Evolutionary conservation across 2,888 invertebrate species (phyloP), one percentile per base, ranked within the genome.

Genomic region (Bombylius discolor): DNA sequence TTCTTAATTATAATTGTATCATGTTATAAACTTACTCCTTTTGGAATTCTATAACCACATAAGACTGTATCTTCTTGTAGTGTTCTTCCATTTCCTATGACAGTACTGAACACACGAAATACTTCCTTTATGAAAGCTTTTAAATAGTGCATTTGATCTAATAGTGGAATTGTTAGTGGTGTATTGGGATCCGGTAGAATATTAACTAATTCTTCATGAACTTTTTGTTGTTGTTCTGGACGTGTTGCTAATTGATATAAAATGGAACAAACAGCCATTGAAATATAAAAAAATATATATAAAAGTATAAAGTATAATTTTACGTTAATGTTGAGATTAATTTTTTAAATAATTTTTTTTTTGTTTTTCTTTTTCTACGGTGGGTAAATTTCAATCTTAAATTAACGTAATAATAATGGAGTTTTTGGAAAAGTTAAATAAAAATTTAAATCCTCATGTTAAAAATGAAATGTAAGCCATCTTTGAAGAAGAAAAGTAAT

Each of bases 61-160:
- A 91, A 87, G 0, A 88, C 79, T 52, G 83, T 84, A 63, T 91
- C 89, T 64, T 84, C 81, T 71, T 88, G 87, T 52, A 89, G 72
- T 0, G 89, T 89, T 65, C 90, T 79, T 34, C 90, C 90, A 65
- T 90, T 90, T 4, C 90, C 90, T 63, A 90, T 90, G 0, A 90
- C 90, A 0, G 90, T 89, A 47, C 89, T 89, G 72, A 89, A 89
- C 75, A 88, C 83, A 69, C 89, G 81, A 66, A 89, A 85, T 0
- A 89, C 89, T 78, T 93, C 93, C 66, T 87, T 87, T 57, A 93
- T 85, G 64, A 91, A 92, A 1, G 90, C 89, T 73, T 87, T 89
- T 42, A 89, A 79, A 65, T 88, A 90, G 56, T 84, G 80, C 74
- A 91, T 81, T 68, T 85, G 82, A 64, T 89, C 87, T 34, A 92